Base-by-base conservation (phyloP, 37 sponge, comb jelly and placozoan species). In the Tethya wilhelma region DNA sequence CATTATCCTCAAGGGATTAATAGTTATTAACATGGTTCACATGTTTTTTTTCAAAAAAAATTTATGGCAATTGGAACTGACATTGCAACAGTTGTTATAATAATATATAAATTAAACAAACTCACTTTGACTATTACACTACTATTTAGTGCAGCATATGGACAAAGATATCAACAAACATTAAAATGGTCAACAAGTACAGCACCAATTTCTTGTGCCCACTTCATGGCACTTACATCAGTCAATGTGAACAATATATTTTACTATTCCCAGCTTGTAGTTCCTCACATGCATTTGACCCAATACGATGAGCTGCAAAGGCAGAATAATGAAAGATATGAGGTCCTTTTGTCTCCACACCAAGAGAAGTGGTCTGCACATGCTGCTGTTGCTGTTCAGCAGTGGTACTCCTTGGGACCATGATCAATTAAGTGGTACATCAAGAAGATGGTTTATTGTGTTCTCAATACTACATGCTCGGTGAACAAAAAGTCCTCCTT, bases 401-500 rank as follows among this genome's bases (percentile, higher is more conserved):
- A 11, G 49, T 40, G 31, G 33, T 59, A 26, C 56, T 56, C 33
- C 5, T 14, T 17, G 81, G 75, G 9, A 38, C 44, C 12, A 78
- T 66, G 6, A 79, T 77, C 17, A 93, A 69, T 86, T 85, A 23
- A 90, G 93, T 0, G 90, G 79, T 44, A 64, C 59, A 67, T 93
- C 93, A 23, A 68, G 71, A 23, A 93, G 69, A 7, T 93, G 60
- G 33, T 60, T 72, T 28, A 83, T 86, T 1, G 68, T 76, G 44
- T 84, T 91, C 56, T 95, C 95, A 56, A 79, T 85, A 12, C 82
- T 64, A 34, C 70, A 68, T 11, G 70, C 71, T 19, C 94, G 93
- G 58, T 87, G 66, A 19, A 80, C 71, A 74, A 91, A 95, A 0
- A 95, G 58, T 9, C 89, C 95, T 0, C 95, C 95, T 32, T 77